A percentile compares a stretch with the other conserved stretches of the same genome.
Conservation (phyloP, 2,113 vertebrate genomes). For the Paracanthobrama guichenoti region DNA sequence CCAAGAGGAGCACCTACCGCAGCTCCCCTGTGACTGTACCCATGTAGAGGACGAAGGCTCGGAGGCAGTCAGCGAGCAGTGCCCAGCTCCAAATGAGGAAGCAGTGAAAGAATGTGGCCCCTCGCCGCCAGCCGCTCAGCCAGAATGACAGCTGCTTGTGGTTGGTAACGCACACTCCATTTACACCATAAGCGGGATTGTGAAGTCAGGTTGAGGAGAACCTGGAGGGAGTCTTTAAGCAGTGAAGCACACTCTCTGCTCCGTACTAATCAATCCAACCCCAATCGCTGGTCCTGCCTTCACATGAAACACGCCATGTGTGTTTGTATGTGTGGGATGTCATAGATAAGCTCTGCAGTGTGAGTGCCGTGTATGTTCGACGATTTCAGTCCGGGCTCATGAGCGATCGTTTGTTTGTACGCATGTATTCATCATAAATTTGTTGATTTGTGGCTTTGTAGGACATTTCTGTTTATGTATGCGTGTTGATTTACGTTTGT, state of each 20-base stretch:
- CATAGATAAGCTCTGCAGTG: not conserved
- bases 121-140: conserved; percentile 1
- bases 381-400: not conserved
- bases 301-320: conserved; percentile 13
- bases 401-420: conserved; percentile 23
- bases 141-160: conserved; percentile 44
- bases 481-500: conserved; percentile 34
- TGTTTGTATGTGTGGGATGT: not conserved
- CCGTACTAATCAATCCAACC: conserved; percentile 16
- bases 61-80: conserved; percentile 70
- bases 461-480: conserved; percentile 17
- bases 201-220: conserved; percentile 35
- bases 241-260: conserved; percentile 38
- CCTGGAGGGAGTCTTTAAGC: conserved; percentile 10
- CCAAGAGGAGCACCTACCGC: conserved; percentile 68
- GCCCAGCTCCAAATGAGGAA: conserved; percentile 49
- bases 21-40: conserved; percentile 74
- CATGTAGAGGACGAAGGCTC: conserved; percentile 62
- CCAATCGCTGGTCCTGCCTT: conserved; percentile 19
- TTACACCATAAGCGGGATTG: conserved; percentile 33
- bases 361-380: conserved; percentile 14
- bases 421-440: conserved; percentile 39
- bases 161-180: conserved; percentile 41
- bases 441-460: not conserved
- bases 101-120: conserved; percentile 8